These are phyloP conservation scores for Rhodeus uyekii DNA, from an alignment of 2,797 vertebrate genomes.

Conservation along the genomic window DNA sequence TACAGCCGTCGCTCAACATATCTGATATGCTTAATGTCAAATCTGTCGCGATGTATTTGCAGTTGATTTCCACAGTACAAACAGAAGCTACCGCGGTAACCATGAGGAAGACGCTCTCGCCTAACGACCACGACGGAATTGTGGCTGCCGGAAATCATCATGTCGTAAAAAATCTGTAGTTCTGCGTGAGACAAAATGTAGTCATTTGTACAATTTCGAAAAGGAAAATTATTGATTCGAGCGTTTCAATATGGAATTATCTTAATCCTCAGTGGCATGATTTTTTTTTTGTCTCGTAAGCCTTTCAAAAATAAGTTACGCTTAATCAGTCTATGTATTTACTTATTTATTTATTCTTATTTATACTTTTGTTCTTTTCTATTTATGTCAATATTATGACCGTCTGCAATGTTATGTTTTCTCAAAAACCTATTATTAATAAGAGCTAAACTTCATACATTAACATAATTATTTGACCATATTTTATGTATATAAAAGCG, in stretches of 20 bases:
- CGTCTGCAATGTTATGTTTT: neutral
- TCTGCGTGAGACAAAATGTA: neutral
- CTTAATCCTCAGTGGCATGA: too few relatives aligned
- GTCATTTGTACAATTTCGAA: neutral
- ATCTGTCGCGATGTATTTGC: too few relatives aligned
- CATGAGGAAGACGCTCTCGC: constrained; percentile 60
- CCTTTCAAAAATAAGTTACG: neutral
- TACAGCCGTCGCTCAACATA: neutral
- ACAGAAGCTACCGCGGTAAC: constrained; percentile 61
- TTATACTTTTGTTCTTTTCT: too few relatives aligned
- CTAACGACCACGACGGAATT: constrained; percentile 53
- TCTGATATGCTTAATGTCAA: neutral
- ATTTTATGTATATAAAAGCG: too few relatives aligned
- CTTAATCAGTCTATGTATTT: neutral
- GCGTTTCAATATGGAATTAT: neutral
- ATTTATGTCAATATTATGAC: too few relatives aligned
- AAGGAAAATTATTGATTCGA: neutral
- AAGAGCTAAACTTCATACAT: too few relatives aligned
- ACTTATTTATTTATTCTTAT: neutral
- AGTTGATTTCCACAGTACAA: neutral
- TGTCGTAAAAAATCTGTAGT: constrained; percentile 58
- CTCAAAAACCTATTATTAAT: neutral
- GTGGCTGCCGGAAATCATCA: constrained; percentile 43
- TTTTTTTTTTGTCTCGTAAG: neutral
- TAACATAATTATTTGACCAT: too few relatives aligned